phyloP scores from a whole-genome alignment of 2,797 vertebrate species.

The Danio jaintianensis region DNA sequence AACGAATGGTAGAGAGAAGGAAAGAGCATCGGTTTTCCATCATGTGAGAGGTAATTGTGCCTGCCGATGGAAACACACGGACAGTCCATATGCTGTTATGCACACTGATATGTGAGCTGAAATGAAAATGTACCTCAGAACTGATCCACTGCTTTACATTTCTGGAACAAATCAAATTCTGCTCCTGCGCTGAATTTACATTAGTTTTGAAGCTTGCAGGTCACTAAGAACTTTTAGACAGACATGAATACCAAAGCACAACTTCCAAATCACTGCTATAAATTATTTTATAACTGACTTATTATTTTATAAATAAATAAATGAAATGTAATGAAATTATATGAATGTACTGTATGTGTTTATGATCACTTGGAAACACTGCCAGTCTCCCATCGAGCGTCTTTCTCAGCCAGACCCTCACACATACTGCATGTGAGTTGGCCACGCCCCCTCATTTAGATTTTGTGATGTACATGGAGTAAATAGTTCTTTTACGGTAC shows the following conservation, averaged over 20 bases:
- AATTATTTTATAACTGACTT: too few species aligned
- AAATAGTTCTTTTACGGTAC: too few species aligned
- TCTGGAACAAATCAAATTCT: not conserved
- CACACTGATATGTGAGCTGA: not conserved
- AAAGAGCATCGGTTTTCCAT: slow-evolving; percentile 44
- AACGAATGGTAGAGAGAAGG: slow-evolving; percentile 39
- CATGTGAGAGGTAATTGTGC: slow-evolving; percentile 53
- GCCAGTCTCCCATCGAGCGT: too few species aligned
- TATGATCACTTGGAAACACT: too few species aligned
- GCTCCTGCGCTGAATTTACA: slow-evolving; percentile 36
- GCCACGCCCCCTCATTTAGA: too few species aligned
- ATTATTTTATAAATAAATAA: too few species aligned
- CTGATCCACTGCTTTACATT: slow-evolving; percentile 6
- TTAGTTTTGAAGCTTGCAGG: slow-evolving; percentile 10
- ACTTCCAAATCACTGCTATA: too few species aligned
- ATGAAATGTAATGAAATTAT: too few species aligned
- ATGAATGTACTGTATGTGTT: too few species aligned
- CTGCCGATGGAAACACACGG: slow-evolving; percentile 14
- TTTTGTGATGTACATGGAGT: too few species aligned
- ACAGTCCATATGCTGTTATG: not conserved
- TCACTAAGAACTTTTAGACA: slow-evolving; percentile 9
- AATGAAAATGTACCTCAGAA: slow-evolving; percentile 30
- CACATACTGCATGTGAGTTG: too few species aligned
- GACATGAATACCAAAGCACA: not conserved
- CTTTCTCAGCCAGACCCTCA: too few species aligned